Base-by-base conservation (phyloP, 2,797 vertebrate species). In the Microctenopoma steveboyesi region DNA sequence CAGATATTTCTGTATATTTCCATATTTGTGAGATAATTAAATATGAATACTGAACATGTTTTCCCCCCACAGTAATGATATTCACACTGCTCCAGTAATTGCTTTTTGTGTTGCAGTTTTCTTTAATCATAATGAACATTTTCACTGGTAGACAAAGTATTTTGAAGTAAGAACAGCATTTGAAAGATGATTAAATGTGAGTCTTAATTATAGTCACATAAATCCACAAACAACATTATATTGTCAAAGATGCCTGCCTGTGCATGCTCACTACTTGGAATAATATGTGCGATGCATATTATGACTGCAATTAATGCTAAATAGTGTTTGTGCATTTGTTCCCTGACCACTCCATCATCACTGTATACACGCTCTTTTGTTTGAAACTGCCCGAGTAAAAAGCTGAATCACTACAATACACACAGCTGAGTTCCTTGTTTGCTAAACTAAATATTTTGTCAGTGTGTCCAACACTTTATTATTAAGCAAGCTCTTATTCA, bases 361-460 rank as follows among this genome's bases (percentile, higher is more conserved):
- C 52, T 72, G 22, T 71, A 63, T 49, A 57, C 47, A 15, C n/a
- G 62, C 50, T 43, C 22, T 39, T 30, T 61, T 75, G 13, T 73
- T 71, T 73, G 27, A 73, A 77, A 64, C 54, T 63, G 57, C 22
- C 30, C 4, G 5, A 33, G 30, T 33, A 35, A 45, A 43, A 39
- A 60, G 49, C 2, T 2, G 15, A 60, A 76, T 37, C 52, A 56
- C 45, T 69, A 53, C 37, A 64, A 48, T 8, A 66, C 10, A 53
- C 60, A 76, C 30, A 10, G 28, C 50, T 64, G 39, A 72, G 55
- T 60, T 70, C 7, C 37, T 12, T 39, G 47, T 67, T 74, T 45
- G n/a, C 46, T 68, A 55, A 71, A 81, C 39, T 74, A 87, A 86
- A 90, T 74, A 88, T 84, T 86, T 86, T 51, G 47, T 2, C 28